These are phyloP conservation scores for Proteles cristata DNA, from an alignment of 2,113 vertebrate species.

Conservation along the genomic window DNA sequence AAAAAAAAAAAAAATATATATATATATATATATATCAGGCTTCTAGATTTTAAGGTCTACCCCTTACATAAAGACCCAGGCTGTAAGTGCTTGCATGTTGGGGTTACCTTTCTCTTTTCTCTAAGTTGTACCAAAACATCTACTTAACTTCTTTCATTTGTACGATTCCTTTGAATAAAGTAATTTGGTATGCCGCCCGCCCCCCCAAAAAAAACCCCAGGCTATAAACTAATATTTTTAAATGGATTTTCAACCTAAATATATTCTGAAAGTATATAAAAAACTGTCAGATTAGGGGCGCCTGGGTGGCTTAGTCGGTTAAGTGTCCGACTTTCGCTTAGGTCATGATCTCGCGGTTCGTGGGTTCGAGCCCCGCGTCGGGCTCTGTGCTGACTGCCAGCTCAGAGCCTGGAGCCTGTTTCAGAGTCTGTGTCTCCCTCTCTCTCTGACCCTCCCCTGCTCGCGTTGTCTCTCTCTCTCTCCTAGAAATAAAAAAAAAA, in stretches of 20 bases:
- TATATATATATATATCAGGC: not conserved
- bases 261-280: not conserved
- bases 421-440: too few relatives aligned
- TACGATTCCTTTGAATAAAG: conserved; percentile 87
- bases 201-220: not conserved
- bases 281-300: not conserved
- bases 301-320: too few relatives aligned
- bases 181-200: conserved; percentile 84
- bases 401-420: too few relatives aligned
- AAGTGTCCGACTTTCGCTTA: too few relatives aligned
- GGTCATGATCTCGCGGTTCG: too few relatives aligned
- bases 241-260: conserved; percentile 47
- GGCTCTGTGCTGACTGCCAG: too few relatives aligned
- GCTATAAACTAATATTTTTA: conserved; percentile 17
- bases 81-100: conserved; percentile 78
- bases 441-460: too few relatives aligned
- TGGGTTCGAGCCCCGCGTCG: too few relatives aligned
- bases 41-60: conserved; percentile 21
- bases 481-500: too few relatives aligned
- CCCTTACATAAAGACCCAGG: not conserved
- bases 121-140: conserved; percentile 81
- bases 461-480: too few relatives aligned
- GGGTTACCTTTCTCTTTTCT: conserved; percentile 80
- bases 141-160: conserved; percentile 60
- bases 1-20: too few relatives aligned